phyloP scores from a whole-genome alignment of 1,140 invertebrate species.

The Sesamia nonagrioides region DNA sequence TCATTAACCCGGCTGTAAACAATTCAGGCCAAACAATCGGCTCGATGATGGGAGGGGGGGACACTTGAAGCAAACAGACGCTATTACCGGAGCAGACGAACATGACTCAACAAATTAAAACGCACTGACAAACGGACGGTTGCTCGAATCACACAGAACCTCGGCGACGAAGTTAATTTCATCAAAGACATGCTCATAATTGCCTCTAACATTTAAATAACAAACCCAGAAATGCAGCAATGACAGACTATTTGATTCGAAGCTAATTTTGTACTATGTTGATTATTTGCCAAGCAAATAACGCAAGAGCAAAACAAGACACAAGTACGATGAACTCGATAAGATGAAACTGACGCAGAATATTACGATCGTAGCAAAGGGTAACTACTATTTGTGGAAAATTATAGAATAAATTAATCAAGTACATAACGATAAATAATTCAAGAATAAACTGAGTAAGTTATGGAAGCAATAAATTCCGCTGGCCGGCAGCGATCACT shows the following conservation, averaged over 20 bases:
- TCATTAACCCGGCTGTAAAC: constrained; percentile 73
- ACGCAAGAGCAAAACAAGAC: constrained; percentile 51
- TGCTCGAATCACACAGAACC: constrained; percentile 24
- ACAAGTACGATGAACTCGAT: constrained; percentile 63
- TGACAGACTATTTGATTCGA: constrained; percentile 37
- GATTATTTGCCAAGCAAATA: constrained; percentile 63
- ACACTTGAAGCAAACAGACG: constrained; percentile 62
- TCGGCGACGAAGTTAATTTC: constrained; percentile 10
- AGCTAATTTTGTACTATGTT: constrained; percentile 51
- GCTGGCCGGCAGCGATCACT: constrained; percentile 42
- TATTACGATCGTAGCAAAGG: constrained; percentile 16
- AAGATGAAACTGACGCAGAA: constrained; percentile 31
- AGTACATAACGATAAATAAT: constrained; percentile 54
- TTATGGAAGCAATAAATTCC: constrained; percentile 60
- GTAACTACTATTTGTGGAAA: constrained; percentile 45
- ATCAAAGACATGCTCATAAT: constrained; percentile 26
- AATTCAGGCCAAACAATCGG: constrained; percentile 73
- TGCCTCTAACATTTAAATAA: constrained; percentile 17
- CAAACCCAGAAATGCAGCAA: constrained; percentile 1
- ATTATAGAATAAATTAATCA: constrained; percentile 54
- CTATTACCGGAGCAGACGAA: constrained; percentile 32
- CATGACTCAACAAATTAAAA: constrained; percentile 57
- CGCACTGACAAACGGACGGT: constrained; percentile 25
- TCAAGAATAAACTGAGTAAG: constrained; percentile 55
- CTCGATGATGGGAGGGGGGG: constrained; percentile 57